Evolutionary conservation across 2,797 vertebrate genomes (phyloP).

Genomic region (Acipenser transmontanus): DNA sequence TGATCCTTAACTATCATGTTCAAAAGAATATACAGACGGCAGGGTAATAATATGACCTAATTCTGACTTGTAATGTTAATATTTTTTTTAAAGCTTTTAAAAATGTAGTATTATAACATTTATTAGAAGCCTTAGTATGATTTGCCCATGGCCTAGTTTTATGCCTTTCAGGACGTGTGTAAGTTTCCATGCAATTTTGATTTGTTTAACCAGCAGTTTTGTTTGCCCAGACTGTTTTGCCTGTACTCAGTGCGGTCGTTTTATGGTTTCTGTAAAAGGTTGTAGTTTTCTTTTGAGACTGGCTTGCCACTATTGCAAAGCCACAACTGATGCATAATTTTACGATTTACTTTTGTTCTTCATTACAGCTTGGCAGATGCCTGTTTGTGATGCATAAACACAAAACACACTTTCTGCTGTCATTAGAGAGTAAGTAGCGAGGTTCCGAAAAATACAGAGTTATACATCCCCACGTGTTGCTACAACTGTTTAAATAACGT

Average conservation of each 20-base stretch:
- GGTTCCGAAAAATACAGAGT: no score
- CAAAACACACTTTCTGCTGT: slow-evolving; percentile 58
- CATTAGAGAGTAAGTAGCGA: slow-evolving; percentile 31
- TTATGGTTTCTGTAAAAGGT: slow-evolving; percentile 86
- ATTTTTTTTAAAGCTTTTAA: no score
- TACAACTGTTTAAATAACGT: no score
- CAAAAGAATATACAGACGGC: slow-evolving; percentile 30
- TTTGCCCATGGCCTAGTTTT: slow-evolving; percentile 28
- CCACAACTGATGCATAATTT: slow-evolving; percentile 77
- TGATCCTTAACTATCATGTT: slow-evolving; percentile 24
- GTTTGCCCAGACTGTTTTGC: slow-evolving; percentile 75
- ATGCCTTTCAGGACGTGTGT: slow-evolving; percentile 27
- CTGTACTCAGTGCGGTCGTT: slow-evolving; percentile 67
- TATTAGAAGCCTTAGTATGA: not conserved
- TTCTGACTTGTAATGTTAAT: no score
- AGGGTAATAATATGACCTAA: not conserved
- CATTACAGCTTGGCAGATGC: slow-evolving; percentile 76
- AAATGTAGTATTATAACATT: no score
- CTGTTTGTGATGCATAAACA: slow-evolving; percentile 54
- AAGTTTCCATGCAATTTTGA: slow-evolving; percentile 48
- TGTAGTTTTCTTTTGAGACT: slow-evolving; percentile 77
- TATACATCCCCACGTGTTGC: no score
- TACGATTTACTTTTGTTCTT: slow-evolving; percentile 75
- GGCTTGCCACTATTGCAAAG: slow-evolving; percentile 60
- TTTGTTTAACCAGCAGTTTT: slow-evolving; percentile 82